Evolutionary conservation across 2,113 vertebrate species (phyloP).

Genomic region (Dryoscopus gambensis): DNA sequence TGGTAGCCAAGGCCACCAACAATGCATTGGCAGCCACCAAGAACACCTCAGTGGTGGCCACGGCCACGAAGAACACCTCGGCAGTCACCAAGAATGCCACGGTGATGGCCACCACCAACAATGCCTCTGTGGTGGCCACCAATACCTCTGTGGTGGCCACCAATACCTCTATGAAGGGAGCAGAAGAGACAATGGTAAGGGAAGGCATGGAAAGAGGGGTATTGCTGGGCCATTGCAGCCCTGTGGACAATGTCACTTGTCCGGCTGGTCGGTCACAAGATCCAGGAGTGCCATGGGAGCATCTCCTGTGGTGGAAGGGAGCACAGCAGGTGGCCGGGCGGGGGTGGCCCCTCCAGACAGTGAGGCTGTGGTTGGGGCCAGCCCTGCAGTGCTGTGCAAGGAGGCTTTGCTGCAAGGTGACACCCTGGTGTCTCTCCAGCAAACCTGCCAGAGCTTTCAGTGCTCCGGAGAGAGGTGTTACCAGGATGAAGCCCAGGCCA

Average conservation of each 20-base stretch:
- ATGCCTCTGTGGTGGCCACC: not conserved
- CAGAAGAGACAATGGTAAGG: not conserved
- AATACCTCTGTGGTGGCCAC: not conserved
- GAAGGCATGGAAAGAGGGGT: not conserved
- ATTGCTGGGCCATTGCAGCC: not conserved
- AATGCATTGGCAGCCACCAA: fast-evolving
- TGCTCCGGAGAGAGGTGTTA: slow-evolving; percentile 12
- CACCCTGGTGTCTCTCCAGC: not conserved
- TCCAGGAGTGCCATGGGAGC: not conserved
- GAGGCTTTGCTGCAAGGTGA: not conserved
- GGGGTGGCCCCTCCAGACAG: not conserved
- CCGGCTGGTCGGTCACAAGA: fast-evolving
- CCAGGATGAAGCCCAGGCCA: not conserved
- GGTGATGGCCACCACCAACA: fast-evolving
- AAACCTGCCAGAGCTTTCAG: slow-evolving; percentile 36
- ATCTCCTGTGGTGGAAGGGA: not conserved
- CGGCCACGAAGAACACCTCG: fast-evolving
- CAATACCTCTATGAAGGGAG: not conserved
- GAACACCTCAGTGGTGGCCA: not conserved
- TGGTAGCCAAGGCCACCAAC: not conserved
- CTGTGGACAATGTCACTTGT: fast-evolving
- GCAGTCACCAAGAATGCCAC: too few species aligned
- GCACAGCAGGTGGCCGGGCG: fast-evolving
- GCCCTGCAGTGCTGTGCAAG: fast-evolving
- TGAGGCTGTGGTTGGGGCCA: fast-evolving